These are phyloP conservation scores for Propsilocerus akamusi DNA, from an alignment of 1,140 invertebrate species.

Conservation along the genomic window DNA sequence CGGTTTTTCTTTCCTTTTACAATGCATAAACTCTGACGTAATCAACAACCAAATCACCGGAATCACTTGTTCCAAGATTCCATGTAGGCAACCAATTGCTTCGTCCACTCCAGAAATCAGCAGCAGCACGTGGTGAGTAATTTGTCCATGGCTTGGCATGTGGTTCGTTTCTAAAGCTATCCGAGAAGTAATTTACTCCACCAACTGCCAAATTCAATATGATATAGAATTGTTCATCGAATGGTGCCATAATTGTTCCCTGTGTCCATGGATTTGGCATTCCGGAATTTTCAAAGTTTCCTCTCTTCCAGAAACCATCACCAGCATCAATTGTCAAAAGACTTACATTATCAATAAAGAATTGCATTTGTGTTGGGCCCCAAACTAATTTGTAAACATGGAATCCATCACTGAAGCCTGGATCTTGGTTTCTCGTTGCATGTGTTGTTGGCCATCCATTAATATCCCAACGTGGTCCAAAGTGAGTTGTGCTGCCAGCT, in stretches of 20 bases:
- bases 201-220: slow-evolving; percentile 30
- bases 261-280: slow-evolving; percentile 16
- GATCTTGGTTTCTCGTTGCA: slow-evolving; percentile 12
- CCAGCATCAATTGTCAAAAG: slow-evolving; percentile 13
- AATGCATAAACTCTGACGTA: slow-evolving; percentile 33
- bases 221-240: slow-evolving; percentile 28
- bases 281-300: slow-evolving; percentile 11
- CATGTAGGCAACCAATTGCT: slow-evolving; percentile 30
- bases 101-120: slow-evolving; percentile 28
- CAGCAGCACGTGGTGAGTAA: slow-evolving; percentile 12
- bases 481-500: slow-evolving; percentile 28
- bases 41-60: slow-evolving; percentile 32
- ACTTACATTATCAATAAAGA: slow-evolving; percentile 11
- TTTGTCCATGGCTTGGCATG: slow-evolving; percentile 8
- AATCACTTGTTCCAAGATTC: slow-evolving; percentile 13
- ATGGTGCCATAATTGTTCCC: slow-evolving; percentile 23
- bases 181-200: slow-evolving; percentile 29
- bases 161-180: slow-evolving; percentile 9
- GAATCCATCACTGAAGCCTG: slow-evolving; percentile 12
- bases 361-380: slow-evolving; percentile 10
- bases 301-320: slow-evolving; percentile 20
- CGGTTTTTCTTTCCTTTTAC: slow-evolving; percentile 19
- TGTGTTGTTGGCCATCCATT: slow-evolving; percentile 24
- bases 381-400: slow-evolving; percentile 13
- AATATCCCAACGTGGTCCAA: slow-evolving; percentile 25